phyloP scores from a whole-genome alignment of 1,140 invertebrate species.

The Arion vulgaris region DNA sequence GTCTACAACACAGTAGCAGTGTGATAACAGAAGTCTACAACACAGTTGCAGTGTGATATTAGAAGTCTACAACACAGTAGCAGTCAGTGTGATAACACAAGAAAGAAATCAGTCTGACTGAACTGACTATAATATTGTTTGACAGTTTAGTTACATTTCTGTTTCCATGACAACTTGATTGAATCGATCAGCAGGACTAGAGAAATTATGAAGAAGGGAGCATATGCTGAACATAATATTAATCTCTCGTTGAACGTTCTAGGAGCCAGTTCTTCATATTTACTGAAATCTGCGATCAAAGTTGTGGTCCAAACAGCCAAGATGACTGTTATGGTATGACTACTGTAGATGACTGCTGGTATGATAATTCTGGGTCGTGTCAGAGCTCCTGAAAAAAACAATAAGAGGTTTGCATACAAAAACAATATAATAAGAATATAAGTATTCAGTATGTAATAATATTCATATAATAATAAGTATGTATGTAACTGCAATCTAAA shows the following conservation, averaged over 20 bases:
- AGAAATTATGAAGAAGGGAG: conserved; percentile 53
- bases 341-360: conserved; percentile 56
- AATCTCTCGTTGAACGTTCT: conserved; percentile 44
- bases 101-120: too few relatives aligned
- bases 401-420: too few relatives aligned
- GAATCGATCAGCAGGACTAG: conserved; percentile 49
- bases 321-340: conserved; percentile 59
- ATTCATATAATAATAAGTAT: too few relatives aligned
- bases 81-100: too few relatives aligned
- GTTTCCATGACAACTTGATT: conserved; percentile 24
- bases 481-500: too few relatives aligned
- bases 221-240: conserved; percentile 51
- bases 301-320: conserved; percentile 50
- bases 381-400: conserved; percentile 45
- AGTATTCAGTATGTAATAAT: too few relatives aligned
- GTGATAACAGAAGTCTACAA: too few relatives aligned
- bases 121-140: too few relatives aligned
- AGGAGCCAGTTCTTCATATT: conserved; percentile 44
- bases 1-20: too few relatives aligned
- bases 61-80: too few relatives aligned
- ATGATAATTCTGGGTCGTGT: conserved; percentile 51
- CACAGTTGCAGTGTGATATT: too few relatives aligned
- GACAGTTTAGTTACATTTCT: conserved; percentile 27
- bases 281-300: conserved; percentile 51
- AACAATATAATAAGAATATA: too few relatives aligned